Evolutionary conservation across 2,113 vertebrate genomes (phyloP).

Genomic region (Aegithalos caudatus): DNA sequence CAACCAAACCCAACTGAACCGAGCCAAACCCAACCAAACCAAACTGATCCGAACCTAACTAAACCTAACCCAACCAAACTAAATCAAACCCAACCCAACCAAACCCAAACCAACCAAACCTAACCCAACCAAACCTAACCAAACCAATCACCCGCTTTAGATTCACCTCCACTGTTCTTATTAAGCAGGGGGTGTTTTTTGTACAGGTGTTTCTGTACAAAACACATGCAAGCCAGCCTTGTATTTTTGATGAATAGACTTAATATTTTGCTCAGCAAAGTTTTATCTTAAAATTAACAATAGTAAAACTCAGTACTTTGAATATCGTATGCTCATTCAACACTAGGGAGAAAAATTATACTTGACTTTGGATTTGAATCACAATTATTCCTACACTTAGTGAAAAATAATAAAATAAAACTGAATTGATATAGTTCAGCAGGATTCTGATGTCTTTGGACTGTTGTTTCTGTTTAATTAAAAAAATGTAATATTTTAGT

Average conservation of each 20-base stretch:
- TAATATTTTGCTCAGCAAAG: not conserved
- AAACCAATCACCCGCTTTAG: not conserved
- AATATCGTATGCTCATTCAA: not conserved
- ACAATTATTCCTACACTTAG: not conserved
- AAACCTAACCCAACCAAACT: fast-evolving
- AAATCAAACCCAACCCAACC: fast-evolving
- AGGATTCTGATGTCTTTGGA: not conserved
- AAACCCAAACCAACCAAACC: no score
- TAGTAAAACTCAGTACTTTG: not conserved
- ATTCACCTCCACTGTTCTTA: not conserved
- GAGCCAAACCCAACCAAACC: no score
- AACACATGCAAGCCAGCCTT: not conserved
- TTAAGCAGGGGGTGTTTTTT: not conserved
- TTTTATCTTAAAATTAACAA: not conserved
- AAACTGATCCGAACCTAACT: not conserved
- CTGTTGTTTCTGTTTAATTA: not conserved
- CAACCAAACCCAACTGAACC: no score
- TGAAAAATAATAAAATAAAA: not conserved
- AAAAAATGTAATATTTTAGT: not conserved
- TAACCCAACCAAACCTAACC: not conserved
- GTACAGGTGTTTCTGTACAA: not conserved
- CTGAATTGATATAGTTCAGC: not conserved
- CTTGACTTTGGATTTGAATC: not conserved
- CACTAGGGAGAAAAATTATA: not conserved
- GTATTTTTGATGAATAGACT: not conserved